Percentiles rank a stretch among this genome's conserved stretches.
phyloP scores from a whole-genome alignment of 2,113 vertebrate genomes.

The Pycnonotus jocosus region DNA sequence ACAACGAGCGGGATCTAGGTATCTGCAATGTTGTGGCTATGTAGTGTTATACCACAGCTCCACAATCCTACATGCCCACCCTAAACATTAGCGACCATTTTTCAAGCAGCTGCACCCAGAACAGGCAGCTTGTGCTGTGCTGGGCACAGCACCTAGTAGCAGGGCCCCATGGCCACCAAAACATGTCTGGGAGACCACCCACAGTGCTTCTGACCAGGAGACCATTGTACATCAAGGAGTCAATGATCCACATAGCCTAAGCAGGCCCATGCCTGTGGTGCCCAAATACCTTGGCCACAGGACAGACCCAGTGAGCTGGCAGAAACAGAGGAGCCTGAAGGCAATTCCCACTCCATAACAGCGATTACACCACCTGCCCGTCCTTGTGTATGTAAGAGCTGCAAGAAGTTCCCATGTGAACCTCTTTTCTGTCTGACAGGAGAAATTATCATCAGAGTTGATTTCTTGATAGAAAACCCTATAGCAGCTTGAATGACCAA shows the following conservation, averaged over 20 bases:
- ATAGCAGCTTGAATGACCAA: background rate
- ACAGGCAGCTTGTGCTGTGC: background rate
- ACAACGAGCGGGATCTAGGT: background rate
- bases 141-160: background rate
- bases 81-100: background rate
- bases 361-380: background rate
- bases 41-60: background rate
- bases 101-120: background rate
- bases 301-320: background rate
- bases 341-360: accelerated
- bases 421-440: background rate
- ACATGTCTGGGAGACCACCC: background rate
- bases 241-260: accelerated
- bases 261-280: background rate
- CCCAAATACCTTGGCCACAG: background rate
- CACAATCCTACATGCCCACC: background rate
- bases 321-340: background rate
- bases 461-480: background rate
- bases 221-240: background rate
- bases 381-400: background rate
- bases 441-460: background rate
- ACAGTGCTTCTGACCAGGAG: background rate
- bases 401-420: background rate
- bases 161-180: background rate
- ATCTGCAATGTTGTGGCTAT: background rate